Conservation (phyloP, 2,113 vertebrate species). For the Poecilia latipinna region DNA sequence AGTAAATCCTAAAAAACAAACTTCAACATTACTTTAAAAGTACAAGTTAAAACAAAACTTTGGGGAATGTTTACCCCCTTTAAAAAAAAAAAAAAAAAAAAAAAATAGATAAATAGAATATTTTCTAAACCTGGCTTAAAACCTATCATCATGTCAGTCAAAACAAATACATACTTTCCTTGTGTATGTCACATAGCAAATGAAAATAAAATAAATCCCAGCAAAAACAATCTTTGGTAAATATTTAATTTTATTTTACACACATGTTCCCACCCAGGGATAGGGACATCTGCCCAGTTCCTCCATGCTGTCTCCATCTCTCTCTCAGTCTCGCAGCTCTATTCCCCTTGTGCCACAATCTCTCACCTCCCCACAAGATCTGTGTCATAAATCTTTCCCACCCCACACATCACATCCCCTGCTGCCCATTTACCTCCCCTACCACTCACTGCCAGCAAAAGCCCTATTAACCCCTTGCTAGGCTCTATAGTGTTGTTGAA, state of each 20-base stretch:
- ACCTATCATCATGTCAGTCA: too few relatives aligned
- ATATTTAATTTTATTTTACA: background rate
- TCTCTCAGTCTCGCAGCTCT: slow-evolving; percentile 52
- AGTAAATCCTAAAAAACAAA: too few relatives aligned
- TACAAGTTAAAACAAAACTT: too few relatives aligned
- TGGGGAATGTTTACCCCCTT: too few relatives aligned
- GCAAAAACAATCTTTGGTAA: background rate
- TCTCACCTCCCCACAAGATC: slow-evolving; percentile 61
- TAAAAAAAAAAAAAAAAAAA: too few relatives aligned
- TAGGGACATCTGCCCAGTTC: background rate
- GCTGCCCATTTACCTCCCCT: slow-evolving; percentile 56
- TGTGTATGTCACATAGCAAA: too few relatives aligned
- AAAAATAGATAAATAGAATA: too few relatives aligned
- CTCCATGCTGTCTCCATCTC: slow-evolving; percentile 43
- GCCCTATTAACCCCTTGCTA: slow-evolving; percentile 80
- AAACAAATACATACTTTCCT: too few relatives aligned
- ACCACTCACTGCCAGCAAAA: slow-evolving; percentile 65
- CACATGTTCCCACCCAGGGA: background rate
- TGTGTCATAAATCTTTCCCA: slow-evolving; percentile 72
- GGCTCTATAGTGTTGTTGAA: slow-evolving; percentile 80
- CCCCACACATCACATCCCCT: slow-evolving; percentile 38
- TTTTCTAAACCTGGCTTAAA: too few relatives aligned
- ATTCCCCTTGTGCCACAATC: slow-evolving; percentile 59
- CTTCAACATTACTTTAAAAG: too few relatives aligned
- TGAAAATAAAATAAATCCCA: too few relatives aligned